Conservation (phyloP, 2,797 vertebrate species). For the Tokudaia tokunoshimensis region DNA sequence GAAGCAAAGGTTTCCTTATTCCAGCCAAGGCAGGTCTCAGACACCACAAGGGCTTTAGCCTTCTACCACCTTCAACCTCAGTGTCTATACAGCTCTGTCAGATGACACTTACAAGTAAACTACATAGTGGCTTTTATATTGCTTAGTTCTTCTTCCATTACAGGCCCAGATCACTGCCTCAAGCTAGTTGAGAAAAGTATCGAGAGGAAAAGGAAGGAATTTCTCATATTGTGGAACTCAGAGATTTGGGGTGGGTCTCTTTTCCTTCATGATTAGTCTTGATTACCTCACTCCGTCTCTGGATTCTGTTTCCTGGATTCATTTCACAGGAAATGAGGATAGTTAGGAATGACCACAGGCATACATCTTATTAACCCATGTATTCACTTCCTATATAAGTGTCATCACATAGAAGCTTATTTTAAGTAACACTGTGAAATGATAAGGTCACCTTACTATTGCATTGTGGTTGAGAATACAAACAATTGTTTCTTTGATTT, state of each 20-base stretch:
- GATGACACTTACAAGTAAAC: neutral
- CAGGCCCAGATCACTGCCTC: neutral
- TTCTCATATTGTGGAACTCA: neutral
- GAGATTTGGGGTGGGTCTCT: neutral
- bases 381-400: neutral
- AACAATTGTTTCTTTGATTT: conserved; percentile 9
- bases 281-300: neutral
- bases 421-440: conserved; percentile 35
- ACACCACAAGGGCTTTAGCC: neutral
- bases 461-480: neutral
- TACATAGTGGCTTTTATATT: neutral
- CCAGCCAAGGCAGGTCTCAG: neutral
- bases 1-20: neutral
- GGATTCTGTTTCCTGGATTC: neutral
- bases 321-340: neutral
- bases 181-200: neutral
- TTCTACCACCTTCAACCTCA: neutral
- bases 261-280: neutral
- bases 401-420: conserved; percentile 34
- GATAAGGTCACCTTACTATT: neutral
- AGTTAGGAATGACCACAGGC: neutral
- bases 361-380: neutral
- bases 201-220: neutral
- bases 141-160: neutral
- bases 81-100: neutral